Percentiles rank a stretch among this genome's conserved stretches.
phyloP scores from a whole-genome alignment of 2,113 vertebrate genomes.

The Psittacula cyanocephala region DNA sequence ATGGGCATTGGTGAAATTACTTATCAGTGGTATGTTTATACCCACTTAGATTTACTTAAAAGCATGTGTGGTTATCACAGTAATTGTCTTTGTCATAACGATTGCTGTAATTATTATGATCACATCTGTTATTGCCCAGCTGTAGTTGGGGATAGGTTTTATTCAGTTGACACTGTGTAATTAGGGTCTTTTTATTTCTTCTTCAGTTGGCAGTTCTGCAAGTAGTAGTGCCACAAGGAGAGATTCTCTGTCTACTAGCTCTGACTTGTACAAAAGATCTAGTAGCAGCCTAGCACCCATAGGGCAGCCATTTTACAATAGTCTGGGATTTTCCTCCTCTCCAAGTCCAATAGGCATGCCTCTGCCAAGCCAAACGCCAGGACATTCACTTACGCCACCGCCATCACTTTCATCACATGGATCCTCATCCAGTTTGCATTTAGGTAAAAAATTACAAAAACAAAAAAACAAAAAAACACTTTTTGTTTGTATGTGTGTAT shows the following conservation, averaged over 20 bases:
- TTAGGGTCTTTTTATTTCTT: slow-evolving; percentile 79
- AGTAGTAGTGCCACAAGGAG: slow-evolving; percentile 94
- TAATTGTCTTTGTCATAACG: slow-evolving; percentile 77
- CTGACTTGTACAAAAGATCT: slow-evolving; percentile 95
- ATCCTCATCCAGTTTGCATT: slow-evolving; percentile 96
- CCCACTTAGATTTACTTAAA: slow-evolving; percentile 73
- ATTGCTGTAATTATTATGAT: slow-evolving; percentile 81
- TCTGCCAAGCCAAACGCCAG: slow-evolving; percentile 91
- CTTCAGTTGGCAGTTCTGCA: slow-evolving; percentile 92
- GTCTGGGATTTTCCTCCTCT: slow-evolving; percentile 97
- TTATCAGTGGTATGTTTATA: slow-evolving; percentile 74
- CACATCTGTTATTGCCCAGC: slow-evolving; percentile 80
- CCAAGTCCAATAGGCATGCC: slow-evolving; percentile 96
- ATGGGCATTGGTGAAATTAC: slow-evolving; percentile 52
- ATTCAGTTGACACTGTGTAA: slow-evolving; percentile 84
- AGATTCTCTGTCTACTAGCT: slow-evolving; percentile 94
- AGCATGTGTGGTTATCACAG: slow-evolving; percentile 79
- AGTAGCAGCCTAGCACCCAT: slow-evolving; percentile 96
- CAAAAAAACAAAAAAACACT: slow-evolving; percentile 70
- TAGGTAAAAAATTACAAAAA: slow-evolving; percentile 79
- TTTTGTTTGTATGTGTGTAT: slow-evolving; percentile 82
- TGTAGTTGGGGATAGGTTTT: slow-evolving; percentile 82
- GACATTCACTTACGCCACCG: slow-evolving; percentile 97
- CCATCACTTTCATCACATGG: slow-evolving; percentile 97
- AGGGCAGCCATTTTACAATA: slow-evolving; percentile 97